Evolutionary conservation across 1,140 invertebrate genomes (phyloP).

Genomic region (Caenorhabditis latens): DNA sequence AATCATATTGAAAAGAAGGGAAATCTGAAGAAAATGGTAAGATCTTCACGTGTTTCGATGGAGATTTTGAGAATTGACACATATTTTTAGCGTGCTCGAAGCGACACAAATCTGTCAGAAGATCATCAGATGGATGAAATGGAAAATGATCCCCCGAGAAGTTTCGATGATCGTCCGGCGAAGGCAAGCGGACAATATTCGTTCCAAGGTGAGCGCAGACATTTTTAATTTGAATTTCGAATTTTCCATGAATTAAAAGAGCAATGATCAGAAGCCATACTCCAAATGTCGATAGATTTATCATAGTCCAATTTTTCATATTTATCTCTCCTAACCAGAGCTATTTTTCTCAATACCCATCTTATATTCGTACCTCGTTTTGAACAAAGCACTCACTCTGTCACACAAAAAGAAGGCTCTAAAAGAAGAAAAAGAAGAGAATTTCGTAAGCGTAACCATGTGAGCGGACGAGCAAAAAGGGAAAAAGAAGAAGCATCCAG

Average conservation of each 20-base stretch:
- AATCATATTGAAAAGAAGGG: constrained; percentile 29
- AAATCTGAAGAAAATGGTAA: constrained; percentile 15
- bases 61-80: background rate
- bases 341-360: background rate
- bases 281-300: background rate
- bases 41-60: background rate
- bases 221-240: background rate
- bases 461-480: background rate
- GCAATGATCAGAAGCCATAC: constrained; percentile 38
- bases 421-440: constrained; percentile 33
- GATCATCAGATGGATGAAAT: constrained; percentile 25
- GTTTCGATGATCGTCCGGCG: constrained; percentile 32
- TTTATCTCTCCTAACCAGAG: too few species aligned
- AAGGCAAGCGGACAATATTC: constrained; percentile 30
- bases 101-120: constrained; percentile 37
- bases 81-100: constrained; percentile 29
- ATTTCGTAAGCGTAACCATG: constrained; percentile 31
- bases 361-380: background rate
- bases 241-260: background rate
- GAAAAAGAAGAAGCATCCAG: constrained; percentile 39
- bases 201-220: constrained; percentile 12
- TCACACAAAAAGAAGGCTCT: background rate
- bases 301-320: background rate
- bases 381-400: background rate
- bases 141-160: constrained; percentile 36